phyloP scores from a whole-genome alignment of 2,888 invertebrate species.

The Chymomyza caudatula region DNA sequence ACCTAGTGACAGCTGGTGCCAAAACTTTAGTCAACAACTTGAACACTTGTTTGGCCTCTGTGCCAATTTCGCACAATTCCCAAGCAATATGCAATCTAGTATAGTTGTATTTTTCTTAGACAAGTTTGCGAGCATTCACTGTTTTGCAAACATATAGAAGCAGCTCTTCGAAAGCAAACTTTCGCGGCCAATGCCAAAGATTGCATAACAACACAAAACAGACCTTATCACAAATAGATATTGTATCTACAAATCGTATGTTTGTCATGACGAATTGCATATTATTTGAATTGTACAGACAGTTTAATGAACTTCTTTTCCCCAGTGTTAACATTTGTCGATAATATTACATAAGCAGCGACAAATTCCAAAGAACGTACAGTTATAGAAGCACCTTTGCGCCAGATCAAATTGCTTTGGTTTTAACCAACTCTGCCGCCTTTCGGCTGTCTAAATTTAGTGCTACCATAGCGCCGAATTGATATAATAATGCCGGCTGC shows the following conservation, averaged over 20 bases:
- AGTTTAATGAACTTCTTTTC: neutral
- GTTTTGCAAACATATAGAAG: neutral
- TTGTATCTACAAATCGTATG: neutral
- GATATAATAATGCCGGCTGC: conserved; percentile 61
- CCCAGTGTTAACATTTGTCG: too few species aligned
- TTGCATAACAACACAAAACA: neutral
- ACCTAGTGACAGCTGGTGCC: conserved; percentile 14
- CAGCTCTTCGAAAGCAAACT: neutral
- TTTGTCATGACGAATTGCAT: neutral
- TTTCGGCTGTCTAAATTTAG: conserved; percentile 53
- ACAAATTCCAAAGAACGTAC: neutral
- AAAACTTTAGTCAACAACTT: conserved; percentile 26
- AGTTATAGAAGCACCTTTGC: neutral
- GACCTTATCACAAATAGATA: neutral
- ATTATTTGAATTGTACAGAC: neutral
- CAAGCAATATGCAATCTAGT: too few species aligned
- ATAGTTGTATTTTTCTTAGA: too few species aligned
- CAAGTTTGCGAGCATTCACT: neutral
- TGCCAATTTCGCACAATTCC: neutral
- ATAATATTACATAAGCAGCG: conserved; percentile 31
- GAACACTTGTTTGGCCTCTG: conserved; percentile 36
- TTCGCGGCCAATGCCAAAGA: conserved; percentile 60
- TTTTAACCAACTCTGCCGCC: conserved; percentile 19
- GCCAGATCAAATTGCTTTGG: conserved; percentile 5
- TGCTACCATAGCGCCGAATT: conserved; percentile 28